Evolutionary conservation across 2,888 invertebrate genomes (phyloP).

Genomic region (Adelognathus sp.): DNA sequence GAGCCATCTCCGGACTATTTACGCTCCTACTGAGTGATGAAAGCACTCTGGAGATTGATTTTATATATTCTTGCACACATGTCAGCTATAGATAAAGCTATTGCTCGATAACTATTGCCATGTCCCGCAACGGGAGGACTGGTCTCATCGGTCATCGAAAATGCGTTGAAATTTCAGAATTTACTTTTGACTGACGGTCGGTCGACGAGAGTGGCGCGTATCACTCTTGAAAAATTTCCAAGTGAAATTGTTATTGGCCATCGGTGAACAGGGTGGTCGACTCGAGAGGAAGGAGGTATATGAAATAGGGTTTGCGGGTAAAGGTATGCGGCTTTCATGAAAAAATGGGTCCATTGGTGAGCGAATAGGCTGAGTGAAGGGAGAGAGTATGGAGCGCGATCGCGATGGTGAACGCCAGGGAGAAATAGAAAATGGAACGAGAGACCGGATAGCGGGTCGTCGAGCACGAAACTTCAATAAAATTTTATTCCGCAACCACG

Average conservation of each 20-base stretch:
- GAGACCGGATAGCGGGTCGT: not conserved
- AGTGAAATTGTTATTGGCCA: conserved; percentile 66
- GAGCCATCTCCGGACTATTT: no score
- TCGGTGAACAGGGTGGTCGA: conserved; percentile 2
- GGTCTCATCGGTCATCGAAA: conserved; percentile 12
- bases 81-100: not conserved
- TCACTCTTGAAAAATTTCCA: conserved; percentile 64
- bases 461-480: conserved; percentile 65
- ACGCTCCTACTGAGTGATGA: no score
- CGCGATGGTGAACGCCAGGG: not conserved
- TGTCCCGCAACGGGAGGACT: not conserved
- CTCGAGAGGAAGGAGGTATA: not conserved
- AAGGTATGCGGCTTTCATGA: not conserved
- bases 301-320: not conserved
- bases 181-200: conserved; percentile 46
- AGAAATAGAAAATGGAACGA: not conserved
- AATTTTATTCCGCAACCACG: conserved; percentile 45
- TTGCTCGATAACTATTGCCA: not conserved
- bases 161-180: conserved; percentile 54
- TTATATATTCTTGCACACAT: no score
- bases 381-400: not conserved
- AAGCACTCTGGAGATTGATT: no score
- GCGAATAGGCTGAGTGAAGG: conserved; percentile 2
- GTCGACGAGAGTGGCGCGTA: conserved; percentile 17
- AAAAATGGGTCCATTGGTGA: not conserved